Evolutionary conservation across 2,797 vertebrate genomes (phyloP), one percentile per base, ranked within the genome.

Genomic region (Microctenopoma steveboyesi): DNA sequence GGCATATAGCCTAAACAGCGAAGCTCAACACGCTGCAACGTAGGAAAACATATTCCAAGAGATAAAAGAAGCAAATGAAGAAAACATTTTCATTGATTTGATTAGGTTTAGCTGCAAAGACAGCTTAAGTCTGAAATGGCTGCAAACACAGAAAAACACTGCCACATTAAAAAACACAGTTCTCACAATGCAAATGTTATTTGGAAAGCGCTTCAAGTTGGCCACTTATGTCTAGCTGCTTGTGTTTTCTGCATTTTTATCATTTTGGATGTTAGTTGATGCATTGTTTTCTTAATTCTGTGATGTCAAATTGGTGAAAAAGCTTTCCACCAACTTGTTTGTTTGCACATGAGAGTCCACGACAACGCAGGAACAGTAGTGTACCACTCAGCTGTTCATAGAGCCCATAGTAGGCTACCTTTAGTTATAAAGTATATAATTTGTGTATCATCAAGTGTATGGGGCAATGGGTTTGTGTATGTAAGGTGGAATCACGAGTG

Each of bases 401-500:
- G 2, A 37, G 37, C 3, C 37, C 11, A 11, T 3, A 37, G 37
- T 37, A 9, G 37, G 10, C 37, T 33, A 6, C 30, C 7, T 33
- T 33, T 33, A 6, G 30, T 6, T 33, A 33, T 33, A 33, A 33
- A 33, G 30, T 33, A 7, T 33, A 33, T 5, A 6, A 7, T 33
- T 33, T 33, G 5, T 33, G 30, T 33, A 33, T 5, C 5, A 33
- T 33, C 22, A 33, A 33, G 5, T 33, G 14, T 3, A 49, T 25
- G 39, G 28, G 27, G 2, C 14, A 9, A 2, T 8, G 5, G 52
- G 18, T 54, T 16, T 37, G n/a, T 33, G 25, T 45, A 3, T 53
- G 50, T 61, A 46, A 58, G 58, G 46, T 33, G 51, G 11, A 53
- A 53, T 49, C 18, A 7, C 8, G 30, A 54, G 39, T 54, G 70